A percentile compares a stretch with the other conserved stretches of the same genome.
phyloP scores from a whole-genome alignment of 2,797 vertebrate species.

The Acestrorhynchus altus region DNA sequence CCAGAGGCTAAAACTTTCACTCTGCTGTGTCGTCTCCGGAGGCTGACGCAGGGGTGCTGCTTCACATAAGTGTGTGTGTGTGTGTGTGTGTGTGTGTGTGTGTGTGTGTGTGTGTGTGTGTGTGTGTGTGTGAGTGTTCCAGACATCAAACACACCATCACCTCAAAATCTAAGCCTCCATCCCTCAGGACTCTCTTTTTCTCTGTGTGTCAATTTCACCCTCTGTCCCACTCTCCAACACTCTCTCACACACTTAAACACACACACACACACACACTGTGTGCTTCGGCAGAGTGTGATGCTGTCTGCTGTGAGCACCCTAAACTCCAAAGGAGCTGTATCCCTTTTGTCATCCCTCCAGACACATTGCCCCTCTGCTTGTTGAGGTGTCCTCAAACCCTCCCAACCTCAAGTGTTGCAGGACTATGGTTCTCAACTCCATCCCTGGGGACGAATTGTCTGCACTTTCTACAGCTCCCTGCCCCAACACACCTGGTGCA shows the following conservation, averaged over 20 bases:
- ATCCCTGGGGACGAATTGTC: not conserved
- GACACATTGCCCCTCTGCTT: not conserved
- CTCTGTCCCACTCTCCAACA: slow-evolving; percentile 20
- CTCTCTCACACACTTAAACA: not conserved
- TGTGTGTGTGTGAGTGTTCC: slow-evolving; percentile 23
- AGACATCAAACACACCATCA: slow-evolving; percentile 38
- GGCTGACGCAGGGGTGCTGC: slow-evolving; percentile 22
- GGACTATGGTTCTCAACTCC: slow-evolving; percentile 2
- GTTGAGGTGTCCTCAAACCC: not conserved
- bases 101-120: not conserved
- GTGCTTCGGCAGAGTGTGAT: slow-evolving; percentile 8
- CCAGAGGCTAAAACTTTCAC: slow-evolving; percentile 40
- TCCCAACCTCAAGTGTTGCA: not conserved
- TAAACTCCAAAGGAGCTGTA: not conserved
- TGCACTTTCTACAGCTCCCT: not conserved
- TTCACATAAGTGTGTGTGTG: slow-evolving; percentile 11
- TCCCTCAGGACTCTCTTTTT: slow-evolving; percentile 40
- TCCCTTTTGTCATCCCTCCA: slow-evolving; percentile 13
- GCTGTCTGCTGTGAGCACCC: not conserved
- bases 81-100: too few species aligned
- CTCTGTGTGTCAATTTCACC: slow-evolving; percentile 15
- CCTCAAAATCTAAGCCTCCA: slow-evolving; percentile 35
- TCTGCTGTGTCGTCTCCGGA: slow-evolving; percentile 29
- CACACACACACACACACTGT: not conserved
- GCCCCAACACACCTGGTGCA: not conserved